These are phyloP conservation scores for Bombyx mori DNA, from an alignment of 1,140 invertebrate genomes.

Conservation along the genomic window DNA sequence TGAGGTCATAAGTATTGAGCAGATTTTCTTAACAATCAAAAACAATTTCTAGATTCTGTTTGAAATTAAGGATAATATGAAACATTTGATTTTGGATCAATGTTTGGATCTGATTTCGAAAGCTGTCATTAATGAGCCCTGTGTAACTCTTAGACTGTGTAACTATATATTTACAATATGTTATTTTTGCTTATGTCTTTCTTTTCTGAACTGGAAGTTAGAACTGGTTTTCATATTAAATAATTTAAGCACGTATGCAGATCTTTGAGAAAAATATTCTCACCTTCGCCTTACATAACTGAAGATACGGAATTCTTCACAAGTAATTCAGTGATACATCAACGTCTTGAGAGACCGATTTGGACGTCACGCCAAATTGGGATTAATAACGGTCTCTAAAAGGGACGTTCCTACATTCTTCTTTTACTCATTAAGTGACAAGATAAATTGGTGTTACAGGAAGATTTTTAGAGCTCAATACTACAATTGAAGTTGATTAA, in stretches of 20 bases:
- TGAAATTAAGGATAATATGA: too few relatives aligned
- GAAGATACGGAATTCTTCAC: background rate
- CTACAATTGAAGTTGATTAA: too few relatives aligned
- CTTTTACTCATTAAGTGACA: conserved; percentile 32
- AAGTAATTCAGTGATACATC: conserved; percentile 25
- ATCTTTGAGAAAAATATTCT: background rate
- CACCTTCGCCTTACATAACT: background rate
- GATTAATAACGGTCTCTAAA: conserved; percentile 35
- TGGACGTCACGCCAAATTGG: conserved; percentile 32
- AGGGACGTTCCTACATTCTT: conserved; percentile 23
- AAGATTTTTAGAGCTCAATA: background rate
- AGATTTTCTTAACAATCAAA: too few relatives aligned
- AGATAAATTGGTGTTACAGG: conserved; percentile 28
- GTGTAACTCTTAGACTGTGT: too few relatives aligned
- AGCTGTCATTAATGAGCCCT: too few relatives aligned
- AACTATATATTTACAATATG: too few relatives aligned
- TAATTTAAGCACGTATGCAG: background rate
- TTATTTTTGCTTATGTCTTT: too few relatives aligned
- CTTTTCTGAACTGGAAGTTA: background rate
- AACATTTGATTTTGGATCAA: too few relatives aligned
- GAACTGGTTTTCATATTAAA: too few relatives aligned
- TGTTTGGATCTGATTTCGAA: too few relatives aligned
- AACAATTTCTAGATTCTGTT: too few relatives aligned
- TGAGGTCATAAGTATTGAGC: too few relatives aligned
- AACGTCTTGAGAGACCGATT: conserved; percentile 27